Evolutionary conservation across 2,113 vertebrate species (phyloP), one percentile per base, ranked within the genome.

Genomic region (Alligator mississippiensis): DNA sequence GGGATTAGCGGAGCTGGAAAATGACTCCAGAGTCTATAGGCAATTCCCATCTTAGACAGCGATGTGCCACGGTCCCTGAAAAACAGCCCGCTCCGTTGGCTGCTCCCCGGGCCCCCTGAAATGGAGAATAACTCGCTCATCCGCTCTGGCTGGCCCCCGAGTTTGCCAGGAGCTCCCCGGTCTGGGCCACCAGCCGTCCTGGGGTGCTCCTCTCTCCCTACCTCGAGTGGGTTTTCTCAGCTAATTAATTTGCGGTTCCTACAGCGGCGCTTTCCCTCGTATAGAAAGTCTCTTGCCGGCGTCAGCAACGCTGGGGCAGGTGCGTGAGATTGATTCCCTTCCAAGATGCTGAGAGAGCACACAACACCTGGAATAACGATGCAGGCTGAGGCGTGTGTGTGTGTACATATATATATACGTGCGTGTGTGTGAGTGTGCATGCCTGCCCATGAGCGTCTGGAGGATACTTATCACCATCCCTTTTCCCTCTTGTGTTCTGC

Each of bases 251-350:
- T 11, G 60, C 70, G 18, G 61, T 3, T 66, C 34, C 89, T 3
- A 18, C 11, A 4, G 82, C 11, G 1, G 6, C 0, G 15, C 1
- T 12, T 62, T 2, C 18, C 8, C 3, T 3, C 2, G 30, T 72
- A 9, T 25, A 12, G 75, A 34, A 77, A 76, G 4, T 38, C 59
- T 54, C 79, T 59, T n/a, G 5, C 16, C 30, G 21, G 34, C 11
- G 24, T 18, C 0, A 0, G 58, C 58, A 34, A 0, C 0, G 0
- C 27, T 55, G 5, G 27, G 22, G 30, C 13, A 74, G 70, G 70
- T 74, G 34, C 8, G 70, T 4, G 34, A 22, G 34, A 47, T 21
- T 74, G 70, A 74, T 9, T 74, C 34, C 22, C 34, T 47, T 74
- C 70, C 70, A 74, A 47, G 70, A 14, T 74, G 70, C 70, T 22